phyloP scores from a whole-genome alignment of 2,113 vertebrate genomes.

The Triplophysa rosa region DNA sequence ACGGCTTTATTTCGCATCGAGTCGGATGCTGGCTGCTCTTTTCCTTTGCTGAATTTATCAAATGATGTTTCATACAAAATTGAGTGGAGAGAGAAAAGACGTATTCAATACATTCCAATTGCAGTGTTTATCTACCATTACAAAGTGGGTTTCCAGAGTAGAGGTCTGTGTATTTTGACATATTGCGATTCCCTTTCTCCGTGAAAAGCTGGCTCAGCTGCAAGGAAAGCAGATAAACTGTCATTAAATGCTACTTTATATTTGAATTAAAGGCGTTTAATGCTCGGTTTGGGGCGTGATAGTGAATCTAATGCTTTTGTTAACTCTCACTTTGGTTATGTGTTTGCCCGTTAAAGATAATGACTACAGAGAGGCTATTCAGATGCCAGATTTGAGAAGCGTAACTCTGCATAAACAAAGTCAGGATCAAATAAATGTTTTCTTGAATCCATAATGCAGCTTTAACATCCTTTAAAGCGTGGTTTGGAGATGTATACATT shows the following conservation, averaged over 20 bases:
- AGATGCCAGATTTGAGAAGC: conserved; percentile 58
- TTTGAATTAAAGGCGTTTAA: conserved; percentile 63
- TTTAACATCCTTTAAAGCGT: not conserved
- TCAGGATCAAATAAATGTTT: conserved; percentile 59
- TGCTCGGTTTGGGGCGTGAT: conserved; percentile 55
- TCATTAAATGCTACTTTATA: conserved; percentile 59
- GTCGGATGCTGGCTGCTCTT: not conserved
- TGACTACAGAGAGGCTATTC: conserved; percentile 50
- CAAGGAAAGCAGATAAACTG: conserved; percentile 47
- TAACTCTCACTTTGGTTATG: conserved; percentile 61
- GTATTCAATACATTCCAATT: not conserved
- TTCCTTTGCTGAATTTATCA: not conserved
- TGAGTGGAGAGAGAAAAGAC: conserved; percentile 15
- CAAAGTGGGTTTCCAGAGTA: conserved; percentile 48
- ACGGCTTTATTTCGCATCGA: not conserved
- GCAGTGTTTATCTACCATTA: conserved; percentile 51
- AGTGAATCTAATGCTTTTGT: conserved; percentile 57
- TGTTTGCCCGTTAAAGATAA: conserved; percentile 48
- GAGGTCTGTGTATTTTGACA: conserved; percentile 31
- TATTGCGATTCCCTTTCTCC: not conserved
- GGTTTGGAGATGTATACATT: not conserved
- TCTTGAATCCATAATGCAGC: conserved; percentile 1
- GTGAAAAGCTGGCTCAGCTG: conserved; percentile 44
- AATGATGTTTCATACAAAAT: not conserved
- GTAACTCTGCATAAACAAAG: conserved; percentile 43